A percentile compares a stretch with the other conserved stretches of the same genome.
These are phyloP conservation scores for Champsocephalus esox DNA, from an alignment of 2,797 vertebrate genomes.

Conservation along the genomic window DNA sequence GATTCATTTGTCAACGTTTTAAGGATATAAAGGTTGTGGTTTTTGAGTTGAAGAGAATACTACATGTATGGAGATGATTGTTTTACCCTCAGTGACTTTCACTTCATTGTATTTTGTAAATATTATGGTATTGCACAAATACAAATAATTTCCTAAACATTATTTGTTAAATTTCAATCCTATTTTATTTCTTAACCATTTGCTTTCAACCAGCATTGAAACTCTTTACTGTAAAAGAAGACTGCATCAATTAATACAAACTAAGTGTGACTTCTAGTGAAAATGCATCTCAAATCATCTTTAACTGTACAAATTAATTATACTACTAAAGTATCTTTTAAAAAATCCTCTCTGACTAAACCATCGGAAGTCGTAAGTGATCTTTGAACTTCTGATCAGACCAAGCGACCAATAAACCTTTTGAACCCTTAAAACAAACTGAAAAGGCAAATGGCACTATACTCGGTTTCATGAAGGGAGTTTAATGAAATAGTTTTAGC, in stretches of 20 bases:
- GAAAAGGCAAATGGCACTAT: too few relatives aligned
- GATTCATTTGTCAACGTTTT: constrained; percentile 16
- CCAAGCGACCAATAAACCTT: too few relatives aligned
- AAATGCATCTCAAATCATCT: background rate
- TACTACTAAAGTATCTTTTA: too few relatives aligned
- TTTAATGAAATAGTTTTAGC: background rate
- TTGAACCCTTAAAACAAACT: too few relatives aligned
- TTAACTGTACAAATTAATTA: too few relatives aligned
- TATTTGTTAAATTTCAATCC: constrained; percentile 18
- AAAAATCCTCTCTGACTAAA: too few relatives aligned
- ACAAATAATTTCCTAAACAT: constrained; percentile 40
- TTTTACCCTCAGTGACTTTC: constrained; percentile 64
- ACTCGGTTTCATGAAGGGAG: background rate
- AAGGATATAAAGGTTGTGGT: constrained; percentile 28
- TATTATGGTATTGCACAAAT: constrained; percentile 47
- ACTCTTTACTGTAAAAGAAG: constrained; percentile 2
- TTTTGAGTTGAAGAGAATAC: constrained; percentile 21
- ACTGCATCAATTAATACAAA: background rate
- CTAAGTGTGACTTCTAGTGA: background rate
- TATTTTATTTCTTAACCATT: background rate
- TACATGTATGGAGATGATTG: constrained; percentile 53
- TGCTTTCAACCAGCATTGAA: background rate
- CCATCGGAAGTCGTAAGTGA: too few relatives aligned
- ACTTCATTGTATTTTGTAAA: constrained; percentile 57
- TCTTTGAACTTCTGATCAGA: too few relatives aligned